Evolutionary conservation across 2,888 invertebrate species (phyloP).

Genomic region (Pyralis farinalis): DNA sequence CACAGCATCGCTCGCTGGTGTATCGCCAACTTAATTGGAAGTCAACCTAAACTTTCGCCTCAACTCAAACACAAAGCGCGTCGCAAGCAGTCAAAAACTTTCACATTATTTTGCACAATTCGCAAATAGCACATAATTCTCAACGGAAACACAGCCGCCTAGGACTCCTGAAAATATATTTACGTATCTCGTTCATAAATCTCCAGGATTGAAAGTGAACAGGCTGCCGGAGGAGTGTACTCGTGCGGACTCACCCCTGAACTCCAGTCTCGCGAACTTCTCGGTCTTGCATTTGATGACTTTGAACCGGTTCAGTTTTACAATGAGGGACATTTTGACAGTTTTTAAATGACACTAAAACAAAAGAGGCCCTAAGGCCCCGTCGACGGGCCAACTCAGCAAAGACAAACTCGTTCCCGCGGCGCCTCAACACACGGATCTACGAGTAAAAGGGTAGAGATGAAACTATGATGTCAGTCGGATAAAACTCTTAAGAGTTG

Average conservation of each 20-base stretch:
- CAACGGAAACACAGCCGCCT: too few species aligned
- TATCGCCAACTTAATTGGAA: too few species aligned
- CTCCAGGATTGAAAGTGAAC: too few species aligned
- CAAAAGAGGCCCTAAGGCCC: constrained; percentile 16
- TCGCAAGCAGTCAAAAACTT: too few species aligned
- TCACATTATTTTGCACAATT: too few species aligned
- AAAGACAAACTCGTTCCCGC: neutral
- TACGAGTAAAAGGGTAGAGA: neutral
- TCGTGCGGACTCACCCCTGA: constrained; percentile 90
- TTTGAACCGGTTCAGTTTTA: constrained; percentile 85
- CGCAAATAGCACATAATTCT: too few species aligned
- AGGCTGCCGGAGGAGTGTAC: too few species aligned
- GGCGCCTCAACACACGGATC: neutral
- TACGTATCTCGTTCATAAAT: too few species aligned
- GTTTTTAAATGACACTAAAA: neutral
- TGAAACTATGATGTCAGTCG: neutral
- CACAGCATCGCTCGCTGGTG: too few species aligned
- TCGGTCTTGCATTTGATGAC: constrained; percentile 85
- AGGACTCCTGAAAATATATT: too few species aligned
- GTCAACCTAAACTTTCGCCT: too few species aligned
- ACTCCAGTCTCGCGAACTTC: constrained; percentile 85
- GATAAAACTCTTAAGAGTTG: neutral
- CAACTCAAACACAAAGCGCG: too few species aligned
- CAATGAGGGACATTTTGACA: constrained; percentile 83
- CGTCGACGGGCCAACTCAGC: neutral